Percentiles rank a stretch among this genome's conserved stretches.
These are phyloP conservation scores for Solea senegalensis DNA, from an alignment of 2,113 vertebrate genomes.

Conservation along the genomic window DNA sequence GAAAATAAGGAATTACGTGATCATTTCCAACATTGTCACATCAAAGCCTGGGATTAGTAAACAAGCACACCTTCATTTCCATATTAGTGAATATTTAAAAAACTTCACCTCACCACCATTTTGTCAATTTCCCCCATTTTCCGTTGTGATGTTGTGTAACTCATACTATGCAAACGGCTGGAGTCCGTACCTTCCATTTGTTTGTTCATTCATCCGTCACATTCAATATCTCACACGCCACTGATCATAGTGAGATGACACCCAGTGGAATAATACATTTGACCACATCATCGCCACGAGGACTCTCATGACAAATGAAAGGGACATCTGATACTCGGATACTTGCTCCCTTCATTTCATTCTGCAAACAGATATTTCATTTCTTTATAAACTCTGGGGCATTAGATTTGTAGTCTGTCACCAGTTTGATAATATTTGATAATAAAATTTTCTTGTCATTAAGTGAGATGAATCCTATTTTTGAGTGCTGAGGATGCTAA, in stretches of 20 bases:
- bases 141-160: neutral
- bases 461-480: too few species aligned
- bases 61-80: too few species aligned
- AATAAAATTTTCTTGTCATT: too few species aligned
- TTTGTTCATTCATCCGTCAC: constrained; percentile 14
- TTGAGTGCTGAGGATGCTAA: too few species aligned
- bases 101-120: neutral
- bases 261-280: neutral
- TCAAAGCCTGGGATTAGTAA: too few species aligned
- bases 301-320: neutral
- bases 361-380: neutral
- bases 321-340: neutral
- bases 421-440: too few species aligned
- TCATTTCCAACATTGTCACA: too few species aligned
- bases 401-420: neutral
- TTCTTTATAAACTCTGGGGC: neutral
- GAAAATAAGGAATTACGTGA: too few species aligned
- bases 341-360: neutral
- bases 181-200: neutral
- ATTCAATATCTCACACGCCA: constrained; percentile 9
- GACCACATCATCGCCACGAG: neutral
- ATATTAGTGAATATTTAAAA: too few species aligned
- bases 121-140: neutral
- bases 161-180: neutral
- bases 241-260: neutral